Percentiles rank a stretch among this genome's conserved stretches.
phyloP scores from a whole-genome alignment of 2,113 vertebrate species.

The Aleadryas rufinucha region DNA sequence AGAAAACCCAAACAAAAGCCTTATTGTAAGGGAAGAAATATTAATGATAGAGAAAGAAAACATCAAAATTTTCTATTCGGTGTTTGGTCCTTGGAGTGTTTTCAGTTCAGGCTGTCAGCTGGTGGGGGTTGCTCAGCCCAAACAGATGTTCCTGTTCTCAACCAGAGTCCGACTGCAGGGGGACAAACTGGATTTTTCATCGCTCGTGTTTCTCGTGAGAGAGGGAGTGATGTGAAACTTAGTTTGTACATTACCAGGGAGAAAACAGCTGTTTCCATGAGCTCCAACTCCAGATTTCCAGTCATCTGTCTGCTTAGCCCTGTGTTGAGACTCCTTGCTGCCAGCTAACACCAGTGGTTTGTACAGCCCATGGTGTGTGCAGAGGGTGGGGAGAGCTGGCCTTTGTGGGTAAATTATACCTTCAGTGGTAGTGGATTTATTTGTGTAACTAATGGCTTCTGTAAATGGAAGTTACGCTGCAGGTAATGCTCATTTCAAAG shows the following conservation, averaged over 20 bases:
- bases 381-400: not conserved
- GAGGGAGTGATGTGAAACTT: not conserved
- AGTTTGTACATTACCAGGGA: constrained; percentile 1
- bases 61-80: not conserved
- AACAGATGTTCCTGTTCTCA: constrained; percentile 18
- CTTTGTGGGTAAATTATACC: not conserved
- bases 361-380: fast-evolving
- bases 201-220: not conserved
- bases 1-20: not conserved
- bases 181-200: not conserved
- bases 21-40: not conserved
- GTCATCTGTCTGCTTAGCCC: not conserved
- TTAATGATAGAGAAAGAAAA: not conserved
- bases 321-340: not conserved
- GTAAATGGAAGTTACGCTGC: not conserved
- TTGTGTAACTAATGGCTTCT: not conserved
- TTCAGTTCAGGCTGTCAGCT: not conserved
- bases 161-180: not conserved
- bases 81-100: not conserved
- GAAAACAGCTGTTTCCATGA: constrained; percentile 26
- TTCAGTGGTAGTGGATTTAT: not conserved
- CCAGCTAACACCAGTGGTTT: not conserved
- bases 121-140: not conserved
- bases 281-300: not conserved
- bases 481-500: not conserved